These are phyloP conservation scores for Trachops cirrhosus DNA, from an alignment of 2,797 vertebrate species.

Conservation along the genomic window DNA sequence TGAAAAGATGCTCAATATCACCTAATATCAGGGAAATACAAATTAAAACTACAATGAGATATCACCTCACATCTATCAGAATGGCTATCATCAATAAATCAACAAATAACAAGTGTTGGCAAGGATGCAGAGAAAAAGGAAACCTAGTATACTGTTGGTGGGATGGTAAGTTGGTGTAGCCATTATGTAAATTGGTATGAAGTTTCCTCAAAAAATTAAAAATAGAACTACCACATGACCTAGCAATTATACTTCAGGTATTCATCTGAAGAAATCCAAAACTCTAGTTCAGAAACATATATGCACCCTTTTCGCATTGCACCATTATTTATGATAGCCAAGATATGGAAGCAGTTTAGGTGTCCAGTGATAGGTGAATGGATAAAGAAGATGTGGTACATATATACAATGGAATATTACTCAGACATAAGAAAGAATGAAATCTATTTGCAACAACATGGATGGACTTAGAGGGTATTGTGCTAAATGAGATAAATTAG, in stretches of 20 bases:
- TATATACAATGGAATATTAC: neutral
- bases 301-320: neutral
- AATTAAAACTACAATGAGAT: neutral
- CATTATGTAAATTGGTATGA: neutral
- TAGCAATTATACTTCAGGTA: neutral
- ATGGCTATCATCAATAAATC: neutral
- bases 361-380: neutral
- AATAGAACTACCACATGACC: neutral
- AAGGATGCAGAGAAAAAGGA: neutral
- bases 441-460: neutral
- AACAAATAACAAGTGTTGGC: neutral
- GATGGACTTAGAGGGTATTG: neutral
- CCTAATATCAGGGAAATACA: neutral
- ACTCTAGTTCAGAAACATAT: neutral
- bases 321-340: neutral
- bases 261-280: neutral
- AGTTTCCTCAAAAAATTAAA: neutral
- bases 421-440: neutral
- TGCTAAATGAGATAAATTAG: neutral
- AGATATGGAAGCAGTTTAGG: neutral
- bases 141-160: neutral
- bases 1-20: neutral
- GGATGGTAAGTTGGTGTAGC: neutral
- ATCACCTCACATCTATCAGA: neutral
- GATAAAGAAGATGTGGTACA: neutral